A percentile compares a stretch with the other conserved stretches of the same genome.
phyloP scores from a whole-genome alignment of 2,113 vertebrate genomes.

The Calypte anna region DNA sequence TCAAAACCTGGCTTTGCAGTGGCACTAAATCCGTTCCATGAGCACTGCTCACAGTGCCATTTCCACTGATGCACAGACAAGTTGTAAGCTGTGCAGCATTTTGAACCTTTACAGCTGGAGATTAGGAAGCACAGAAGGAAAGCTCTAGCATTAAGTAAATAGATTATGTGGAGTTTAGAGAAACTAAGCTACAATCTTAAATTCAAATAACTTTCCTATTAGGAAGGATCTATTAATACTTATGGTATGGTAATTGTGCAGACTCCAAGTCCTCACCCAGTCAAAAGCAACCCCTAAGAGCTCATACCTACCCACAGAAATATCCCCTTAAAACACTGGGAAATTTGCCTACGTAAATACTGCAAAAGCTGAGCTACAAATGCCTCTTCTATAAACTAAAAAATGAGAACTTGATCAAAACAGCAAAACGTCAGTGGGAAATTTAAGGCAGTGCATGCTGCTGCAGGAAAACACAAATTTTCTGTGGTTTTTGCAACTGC shows the following conservation, averaged over 20 bases:
- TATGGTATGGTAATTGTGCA: slow-evolving; percentile 4
- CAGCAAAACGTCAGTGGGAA: background rate
- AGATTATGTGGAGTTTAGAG: slow-evolving; percentile 47
- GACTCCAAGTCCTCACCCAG: slow-evolving; percentile 15
- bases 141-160: background rate
- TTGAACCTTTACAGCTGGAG: slow-evolving; percentile 12
- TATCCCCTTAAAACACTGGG: slow-evolving; percentile 17
- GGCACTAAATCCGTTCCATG: background rate
- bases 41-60: background rate
- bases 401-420: background rate
- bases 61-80: background rate
- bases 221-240: slow-evolving; percentile 58
- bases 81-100: background rate
- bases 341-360: slow-evolving; percentile 21
- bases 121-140: slow-evolving; percentile 19
- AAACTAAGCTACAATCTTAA: slow-evolving; percentile 46
- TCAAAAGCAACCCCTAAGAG: background rate
- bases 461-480: background rate
- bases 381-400: background rate
- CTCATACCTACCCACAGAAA: slow-evolving; percentile 10
- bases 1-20: background rate
- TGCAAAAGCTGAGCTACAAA: background rate
- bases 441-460: background rate
- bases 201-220: slow-evolving; percentile 58
- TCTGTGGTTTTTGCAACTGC: background rate